These are phyloP conservation scores for Xanthia togata DNA, from an alignment of 2,888 invertebrate genomes.

Conservation along the genomic window DNA sequence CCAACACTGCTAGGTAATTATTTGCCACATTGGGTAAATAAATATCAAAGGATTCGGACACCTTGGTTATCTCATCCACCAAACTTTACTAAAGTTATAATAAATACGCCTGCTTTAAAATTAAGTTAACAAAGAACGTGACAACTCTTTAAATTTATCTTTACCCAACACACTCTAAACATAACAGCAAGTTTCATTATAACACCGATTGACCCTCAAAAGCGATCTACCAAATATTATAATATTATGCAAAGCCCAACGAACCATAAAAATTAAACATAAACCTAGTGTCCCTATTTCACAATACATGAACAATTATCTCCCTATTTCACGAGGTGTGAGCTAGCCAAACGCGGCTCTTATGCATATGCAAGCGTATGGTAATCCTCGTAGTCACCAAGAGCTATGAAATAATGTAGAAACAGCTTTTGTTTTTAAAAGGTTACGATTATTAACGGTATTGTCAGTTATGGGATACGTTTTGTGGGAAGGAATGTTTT, in stretches of 20 bases:
- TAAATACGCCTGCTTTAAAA: neutral
- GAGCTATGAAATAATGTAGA: conserved; percentile 54
- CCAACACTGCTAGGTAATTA: neutral
- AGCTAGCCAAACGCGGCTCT: conserved; percentile 61
- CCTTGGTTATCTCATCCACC: neutral
- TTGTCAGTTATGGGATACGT: neutral
- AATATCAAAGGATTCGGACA: no score
- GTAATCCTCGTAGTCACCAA: conserved; percentile 57
- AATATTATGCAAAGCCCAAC: conserved; percentile 30
- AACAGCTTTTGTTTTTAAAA: conserved; percentile 36
- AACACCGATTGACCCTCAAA: conserved; percentile 19
- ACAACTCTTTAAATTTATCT: neutral
- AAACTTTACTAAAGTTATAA: no score
- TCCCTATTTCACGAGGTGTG: conserved; percentile 67
- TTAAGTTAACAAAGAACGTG: neutral
- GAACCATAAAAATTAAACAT: conserved; percentile 51
- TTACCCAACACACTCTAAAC: neutral
- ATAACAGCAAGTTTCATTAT: neutral
- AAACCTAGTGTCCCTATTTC: conserved; percentile 31
- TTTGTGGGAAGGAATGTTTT: neutral
- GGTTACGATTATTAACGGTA: neutral
- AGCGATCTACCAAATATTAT: conserved; percentile 15
- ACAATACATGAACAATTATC: conserved; percentile 70
- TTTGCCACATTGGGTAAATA: no score
- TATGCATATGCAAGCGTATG: conserved; percentile 75